Evolutionary conservation across 2,113 vertebrate species (phyloP).

Genomic region (Cinclus mexicanus): DNA sequence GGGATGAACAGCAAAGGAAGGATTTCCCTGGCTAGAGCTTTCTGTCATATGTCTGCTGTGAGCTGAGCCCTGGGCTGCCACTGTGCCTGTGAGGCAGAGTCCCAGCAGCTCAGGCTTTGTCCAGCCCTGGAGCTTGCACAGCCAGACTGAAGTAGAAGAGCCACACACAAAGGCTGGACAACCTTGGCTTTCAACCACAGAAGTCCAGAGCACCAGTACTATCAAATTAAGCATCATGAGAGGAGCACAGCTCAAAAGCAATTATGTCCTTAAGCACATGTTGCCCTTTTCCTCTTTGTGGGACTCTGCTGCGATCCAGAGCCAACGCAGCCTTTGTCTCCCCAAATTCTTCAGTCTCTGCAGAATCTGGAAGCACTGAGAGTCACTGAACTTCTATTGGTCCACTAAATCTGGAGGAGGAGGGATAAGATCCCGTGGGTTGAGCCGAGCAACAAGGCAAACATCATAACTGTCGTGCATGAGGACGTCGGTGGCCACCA

Average conservation of each 20-base stretch:
- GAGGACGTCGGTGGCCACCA: slow-evolving; percentile 80
- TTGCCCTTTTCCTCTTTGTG: background rate
- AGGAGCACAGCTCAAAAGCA: background rate
- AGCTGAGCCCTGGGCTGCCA: background rate
- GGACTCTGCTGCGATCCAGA: background rate
- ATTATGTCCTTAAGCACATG: background rate
- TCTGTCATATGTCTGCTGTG: background rate
- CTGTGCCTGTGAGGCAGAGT: background rate
- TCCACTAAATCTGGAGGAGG: slow-evolving; percentile 86
- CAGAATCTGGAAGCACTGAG: background rate
- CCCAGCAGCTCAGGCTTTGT: background rate
- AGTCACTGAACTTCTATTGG: slow-evolving; percentile 41
- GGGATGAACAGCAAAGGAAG: background rate
- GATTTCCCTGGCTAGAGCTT: background rate
- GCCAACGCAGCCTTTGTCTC: background rate
- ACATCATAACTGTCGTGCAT: slow-evolving; percentile 97
- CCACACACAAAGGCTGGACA: background rate
- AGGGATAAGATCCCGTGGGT: slow-evolving; percentile 90
- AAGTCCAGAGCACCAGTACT: background rate
- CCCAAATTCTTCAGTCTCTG: background rate
- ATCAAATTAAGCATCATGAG: background rate
- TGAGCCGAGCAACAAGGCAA: slow-evolving; percentile 92
- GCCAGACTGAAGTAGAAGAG: background rate
- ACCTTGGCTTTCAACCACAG: background rate
- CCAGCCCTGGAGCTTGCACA: background rate